These are phyloP conservation scores for Heptranchias perlo DNA, from an alignment of 2,113 vertebrate genomes.

Conservation along the genomic window DNA sequence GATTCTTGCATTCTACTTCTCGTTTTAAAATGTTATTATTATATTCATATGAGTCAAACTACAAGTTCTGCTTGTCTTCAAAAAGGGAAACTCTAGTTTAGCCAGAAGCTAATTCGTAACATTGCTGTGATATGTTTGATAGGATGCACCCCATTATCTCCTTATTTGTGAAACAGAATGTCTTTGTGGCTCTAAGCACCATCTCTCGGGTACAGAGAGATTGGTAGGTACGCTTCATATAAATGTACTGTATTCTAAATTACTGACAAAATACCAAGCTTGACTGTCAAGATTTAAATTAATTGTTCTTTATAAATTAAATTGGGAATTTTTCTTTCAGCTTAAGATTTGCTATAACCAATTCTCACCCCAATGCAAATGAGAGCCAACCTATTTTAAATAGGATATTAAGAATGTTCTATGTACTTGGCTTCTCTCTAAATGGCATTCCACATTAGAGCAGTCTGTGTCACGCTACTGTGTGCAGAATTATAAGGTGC, in stretches of 20 bases:
- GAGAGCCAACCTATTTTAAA: constrained; percentile 36
- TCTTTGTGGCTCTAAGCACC: not conserved
- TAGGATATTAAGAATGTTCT: constrained; percentile 35
- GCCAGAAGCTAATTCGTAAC: not conserved
- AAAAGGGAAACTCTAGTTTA: not conserved
- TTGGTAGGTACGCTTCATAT: not conserved
- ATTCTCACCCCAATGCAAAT: constrained; percentile 28
- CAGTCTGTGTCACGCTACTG: constrained; percentile 29
- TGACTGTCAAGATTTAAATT: constrained; percentile 32
- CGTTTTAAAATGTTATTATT: not conserved
- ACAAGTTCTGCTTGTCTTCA: not conserved
- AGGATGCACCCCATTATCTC: not conserved
- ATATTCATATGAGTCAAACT: not conserved
- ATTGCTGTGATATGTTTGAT: not conserved
- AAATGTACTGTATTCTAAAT: constrained; percentile 18
- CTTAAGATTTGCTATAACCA: constrained; percentile 33
- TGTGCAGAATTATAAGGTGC: constrained; percentile 34
- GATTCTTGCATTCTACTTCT: not conserved
- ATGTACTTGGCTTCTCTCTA: constrained; percentile 34
- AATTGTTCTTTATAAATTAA: constrained; percentile 35
- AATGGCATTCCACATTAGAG: constrained; percentile 29
- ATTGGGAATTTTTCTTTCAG: constrained; percentile 32
- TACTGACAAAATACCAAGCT: constrained; percentile 30
- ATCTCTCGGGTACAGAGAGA: not conserved
- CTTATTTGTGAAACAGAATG: constrained; percentile 4